Base-by-base conservation (phyloP, 2,888 invertebrate genomes). In the Lasioglossum villosulum region DNA sequence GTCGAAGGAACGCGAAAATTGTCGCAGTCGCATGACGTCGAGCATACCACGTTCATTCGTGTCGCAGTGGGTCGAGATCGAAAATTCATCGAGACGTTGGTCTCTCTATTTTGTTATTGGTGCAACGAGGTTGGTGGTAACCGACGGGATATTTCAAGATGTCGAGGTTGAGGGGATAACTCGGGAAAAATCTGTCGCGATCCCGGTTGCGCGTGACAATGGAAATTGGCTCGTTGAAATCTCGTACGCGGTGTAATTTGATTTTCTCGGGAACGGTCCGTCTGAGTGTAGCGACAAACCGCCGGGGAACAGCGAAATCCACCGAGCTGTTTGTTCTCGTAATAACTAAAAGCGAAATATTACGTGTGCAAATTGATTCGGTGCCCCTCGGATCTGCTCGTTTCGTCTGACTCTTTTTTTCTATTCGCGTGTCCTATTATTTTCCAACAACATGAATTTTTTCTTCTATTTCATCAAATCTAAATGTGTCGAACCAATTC, bases 191-290 rank as follows among this genome's bases (percentile, higher is more conserved):
- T 59, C 27, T 19, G 19, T 19, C 19, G 66, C 66, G 19, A 34
- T 30, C 2, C 30, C 2, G 30, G 66, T 6, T 19, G 66, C 6
- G 34, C 6, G 66, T 34, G 16, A 34, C 66, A 30, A 30, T 66
- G 66, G 66, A 66, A 59, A 34, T 66, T 66, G 34, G 66, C 66
- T 34, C 34, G 66, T 66, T 66, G 66, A 66, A 66, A 66, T 66
- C 66, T 66, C 34, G 66, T 34, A 34, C 34, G 66, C 66, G 66
- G 30, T 66, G 66, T 66, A 66, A 66, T 66, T 66, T 19, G 66
- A 66, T 66, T 66, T 66, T 34, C 34, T 66, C 66, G 66, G 66
- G 34, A 66, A 34, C 66, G 4, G 66, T 34, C 66, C 34, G 66
- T 30, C 34, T 27, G 66, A 34, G 19, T 19, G 34, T 3, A 34